phyloP scores from a whole-genome alignment of 2,888 invertebrate genomes.

The Alsophila aescularia region DNA sequence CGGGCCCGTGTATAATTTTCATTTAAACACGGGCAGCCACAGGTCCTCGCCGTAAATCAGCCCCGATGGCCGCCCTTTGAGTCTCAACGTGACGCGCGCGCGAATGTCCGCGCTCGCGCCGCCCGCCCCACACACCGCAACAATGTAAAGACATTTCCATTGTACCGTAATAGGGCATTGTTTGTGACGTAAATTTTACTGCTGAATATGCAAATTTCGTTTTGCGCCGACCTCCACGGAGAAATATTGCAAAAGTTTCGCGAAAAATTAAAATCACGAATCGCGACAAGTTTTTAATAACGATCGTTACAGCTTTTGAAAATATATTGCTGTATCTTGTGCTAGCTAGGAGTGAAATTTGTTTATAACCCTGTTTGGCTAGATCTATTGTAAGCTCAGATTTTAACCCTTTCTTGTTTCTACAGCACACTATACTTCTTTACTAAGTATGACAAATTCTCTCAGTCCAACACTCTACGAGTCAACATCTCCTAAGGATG shows the following conservation, averaged over 20 bases:
- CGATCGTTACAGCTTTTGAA: constrained; percentile 34
- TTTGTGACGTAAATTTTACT: constrained; percentile 81
- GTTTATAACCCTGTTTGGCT: too few relatives aligned
- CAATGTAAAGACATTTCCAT: constrained; percentile 81
- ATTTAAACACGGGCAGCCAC: constrained; percentile 77
- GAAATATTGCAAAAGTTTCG: constrained; percentile 80
- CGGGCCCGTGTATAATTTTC: constrained; percentile 76
- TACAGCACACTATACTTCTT: too few relatives aligned
- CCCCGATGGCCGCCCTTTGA: constrained; percentile 65
- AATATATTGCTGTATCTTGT: constrained; percentile 10
- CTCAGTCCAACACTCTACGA: too few relatives aligned
- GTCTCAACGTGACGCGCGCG: constrained; percentile 47
- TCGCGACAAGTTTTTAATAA: constrained; percentile 63
- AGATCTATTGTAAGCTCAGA: background rate
- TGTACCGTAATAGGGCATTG: constrained; percentile 80
- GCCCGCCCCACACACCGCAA: constrained; percentile 54
- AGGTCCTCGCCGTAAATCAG: constrained; percentile 78
- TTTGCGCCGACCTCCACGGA: constrained; percentile 69
- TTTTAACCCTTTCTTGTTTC: too few relatives aligned
- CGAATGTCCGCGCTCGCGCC: constrained; percentile 36
- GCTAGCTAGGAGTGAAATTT: background rate
- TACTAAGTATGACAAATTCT: too few relatives aligned
- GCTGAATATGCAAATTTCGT: constrained; percentile 81
- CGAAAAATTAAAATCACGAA: constrained; percentile 78
- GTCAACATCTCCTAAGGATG: too few relatives aligned